phyloP scores from a whole-genome alignment of 2,113 vertebrate species.

The Athene noctua region DNA sequence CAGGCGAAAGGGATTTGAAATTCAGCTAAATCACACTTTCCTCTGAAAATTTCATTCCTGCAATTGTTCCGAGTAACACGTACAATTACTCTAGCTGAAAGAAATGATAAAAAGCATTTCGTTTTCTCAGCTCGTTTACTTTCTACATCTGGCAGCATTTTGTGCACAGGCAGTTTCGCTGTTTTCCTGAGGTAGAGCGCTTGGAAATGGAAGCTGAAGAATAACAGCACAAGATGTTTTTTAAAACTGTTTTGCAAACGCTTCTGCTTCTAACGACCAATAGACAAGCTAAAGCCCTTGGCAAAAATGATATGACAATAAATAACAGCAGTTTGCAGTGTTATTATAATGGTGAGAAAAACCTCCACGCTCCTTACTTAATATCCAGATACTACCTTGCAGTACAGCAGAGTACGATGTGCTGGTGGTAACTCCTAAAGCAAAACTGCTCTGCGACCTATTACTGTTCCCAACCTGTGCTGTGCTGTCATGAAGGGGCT shows the following conservation, averaged over 20 bases:
- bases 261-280: constrained; percentile 27
- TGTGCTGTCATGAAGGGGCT: neutral
- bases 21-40: neutral
- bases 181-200: neutral
- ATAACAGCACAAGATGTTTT: neutral
- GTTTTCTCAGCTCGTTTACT: constrained; percentile 55
- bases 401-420: neutral
- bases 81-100: constrained; percentile 6
- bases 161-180: neutral
- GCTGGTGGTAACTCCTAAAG: neutral
- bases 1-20: neutral
- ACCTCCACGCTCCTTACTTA: neutral
- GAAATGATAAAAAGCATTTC: constrained; percentile 43
- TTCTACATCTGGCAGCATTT: constrained; percentile 37
- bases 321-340: constrained; percentile 40
- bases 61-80: neutral
- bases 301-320: constrained; percentile 40
- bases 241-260: constrained; percentile 29
- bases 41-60: constrained; percentile 21
- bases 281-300: constrained; percentile 1
- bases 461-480: neutral
- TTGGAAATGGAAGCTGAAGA: constrained; percentile 35
- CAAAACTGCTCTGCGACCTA: neutral
- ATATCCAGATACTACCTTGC: neutral
- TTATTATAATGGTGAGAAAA: constrained; percentile 28